Percentiles rank a stretch among this genome's conserved stretches.
Evolutionary conservation across 1,140 invertebrate genomes (phyloP).

Genomic region (Thaumetopoea pityocampa): DNA sequence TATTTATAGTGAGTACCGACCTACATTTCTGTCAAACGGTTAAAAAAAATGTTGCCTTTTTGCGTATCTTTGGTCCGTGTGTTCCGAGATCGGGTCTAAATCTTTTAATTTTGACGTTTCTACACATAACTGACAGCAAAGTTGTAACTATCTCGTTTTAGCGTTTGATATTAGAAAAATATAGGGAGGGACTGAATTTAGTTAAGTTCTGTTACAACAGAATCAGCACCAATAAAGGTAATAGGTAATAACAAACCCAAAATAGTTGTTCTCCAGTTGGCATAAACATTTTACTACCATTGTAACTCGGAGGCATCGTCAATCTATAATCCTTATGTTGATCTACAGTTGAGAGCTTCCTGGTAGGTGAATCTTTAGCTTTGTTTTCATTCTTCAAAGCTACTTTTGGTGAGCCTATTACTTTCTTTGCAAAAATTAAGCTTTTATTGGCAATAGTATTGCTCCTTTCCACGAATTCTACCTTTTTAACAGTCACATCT

Average conservation of each 20-base stretch:
- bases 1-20: too few relatives aligned
- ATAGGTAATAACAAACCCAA: constrained; percentile 45
- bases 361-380: constrained; percentile 12
- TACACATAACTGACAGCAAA: too few relatives aligned
- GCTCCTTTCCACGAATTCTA: constrained; percentile 20
- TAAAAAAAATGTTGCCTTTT: too few relatives aligned
- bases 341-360: constrained; percentile 36
- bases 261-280: constrained; percentile 54
- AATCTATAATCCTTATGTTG: constrained; percentile 39
- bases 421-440: constrained; percentile 32
- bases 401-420: constrained; percentile 30
- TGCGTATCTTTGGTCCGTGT: too few relatives aligned
- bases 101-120: too few relatives aligned
- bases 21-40: too few relatives aligned
- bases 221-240: too few relatives aligned
- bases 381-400: constrained; percentile 15
- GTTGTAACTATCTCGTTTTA: too few relatives aligned
- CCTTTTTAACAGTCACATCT: constrained; percentile 21
- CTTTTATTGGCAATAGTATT: constrained; percentile 25
- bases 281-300: constrained; percentile 60
- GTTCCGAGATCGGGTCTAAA: too few relatives aligned
- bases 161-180: too few relatives aligned
- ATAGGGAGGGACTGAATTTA: too few relatives aligned
- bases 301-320: constrained; percentile 39
- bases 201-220: too few relatives aligned